A percentile compares a stretch with the other conserved stretches of the same genome.
Evolutionary conservation across 2,888 invertebrate genomes (phyloP).

Genomic region (Eupithecia dodoneata): DNA sequence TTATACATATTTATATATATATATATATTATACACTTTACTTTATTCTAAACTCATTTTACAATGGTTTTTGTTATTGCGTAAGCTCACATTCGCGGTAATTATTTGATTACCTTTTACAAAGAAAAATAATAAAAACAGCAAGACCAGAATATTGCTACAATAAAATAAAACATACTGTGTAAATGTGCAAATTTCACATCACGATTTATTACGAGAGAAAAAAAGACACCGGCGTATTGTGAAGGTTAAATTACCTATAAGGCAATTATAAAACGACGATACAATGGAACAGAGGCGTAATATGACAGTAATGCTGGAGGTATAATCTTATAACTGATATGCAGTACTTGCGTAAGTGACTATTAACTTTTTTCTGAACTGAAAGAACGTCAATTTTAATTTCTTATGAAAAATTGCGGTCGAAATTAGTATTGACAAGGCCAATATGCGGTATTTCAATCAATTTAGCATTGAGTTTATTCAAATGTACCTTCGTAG

Average conservation of each 20-base stretch:
- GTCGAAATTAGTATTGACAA: not conserved
- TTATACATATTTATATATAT: no score
- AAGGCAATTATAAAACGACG: not conserved
- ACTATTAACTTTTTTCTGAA: not conserved
- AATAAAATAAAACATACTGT: not conserved
- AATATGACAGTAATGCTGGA: not conserved
- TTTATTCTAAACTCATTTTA: no score
- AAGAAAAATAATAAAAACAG: not conserved
- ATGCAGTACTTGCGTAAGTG: not conserved
- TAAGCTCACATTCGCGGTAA: not conserved
- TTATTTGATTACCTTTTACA: not conserved
- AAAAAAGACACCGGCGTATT: slow-evolving; percentile 50
- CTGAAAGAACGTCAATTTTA: not conserved
- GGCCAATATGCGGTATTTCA: not conserved
- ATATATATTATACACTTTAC: no score
- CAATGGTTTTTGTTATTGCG: not conserved
- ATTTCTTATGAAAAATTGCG: not conserved
- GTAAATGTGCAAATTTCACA: slow-evolving; percentile 12
- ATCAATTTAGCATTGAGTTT: not conserved
- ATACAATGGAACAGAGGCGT: not conserved
- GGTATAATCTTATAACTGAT: slow-evolving; percentile 3
- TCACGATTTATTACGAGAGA: slow-evolving; percentile 36
- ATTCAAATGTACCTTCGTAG: not conserved
- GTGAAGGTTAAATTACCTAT: slow-evolving; percentile 15
- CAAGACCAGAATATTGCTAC: not conserved